These are phyloP conservation scores for Rhynchotus rufescens DNA, from an alignment of 2,797 vertebrate genomes.

Conservation along the genomic window DNA sequence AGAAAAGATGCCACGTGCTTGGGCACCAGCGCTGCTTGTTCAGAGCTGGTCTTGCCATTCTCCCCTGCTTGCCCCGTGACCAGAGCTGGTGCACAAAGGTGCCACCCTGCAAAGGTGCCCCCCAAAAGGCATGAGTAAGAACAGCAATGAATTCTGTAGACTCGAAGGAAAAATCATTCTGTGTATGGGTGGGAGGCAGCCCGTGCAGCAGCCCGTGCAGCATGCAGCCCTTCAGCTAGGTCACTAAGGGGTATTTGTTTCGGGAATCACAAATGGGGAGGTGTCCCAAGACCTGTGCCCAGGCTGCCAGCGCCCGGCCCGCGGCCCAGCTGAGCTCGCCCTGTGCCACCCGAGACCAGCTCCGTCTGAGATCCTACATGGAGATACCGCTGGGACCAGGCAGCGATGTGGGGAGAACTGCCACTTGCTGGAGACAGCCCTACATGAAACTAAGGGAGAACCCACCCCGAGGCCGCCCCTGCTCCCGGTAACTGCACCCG, in stretches of 20 bases:
- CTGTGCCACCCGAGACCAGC: background rate
- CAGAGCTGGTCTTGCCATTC: background rate
- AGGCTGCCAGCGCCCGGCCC: rapidly evolving
- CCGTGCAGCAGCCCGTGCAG: background rate
- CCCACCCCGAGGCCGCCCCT: background rate
- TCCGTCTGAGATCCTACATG: background rate
- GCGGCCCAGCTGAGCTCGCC: background rate
- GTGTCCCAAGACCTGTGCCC: rapidly evolving
- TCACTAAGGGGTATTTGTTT: background rate
- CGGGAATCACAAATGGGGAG: background rate
- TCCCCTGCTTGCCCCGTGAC: background rate
- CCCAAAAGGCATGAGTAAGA: background rate
- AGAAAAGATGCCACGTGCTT: background rate
- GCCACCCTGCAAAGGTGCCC: background rate
- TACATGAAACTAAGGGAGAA: background rate
- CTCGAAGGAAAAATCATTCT: background rate
- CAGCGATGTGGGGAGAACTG: background rate
- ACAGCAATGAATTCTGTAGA: background rate
- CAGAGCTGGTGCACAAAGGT: background rate
- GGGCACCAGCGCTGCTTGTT: rapidly evolving
- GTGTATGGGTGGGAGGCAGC: background rate
- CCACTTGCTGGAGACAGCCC: conserved; percentile 35
- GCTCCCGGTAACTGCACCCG: background rate
- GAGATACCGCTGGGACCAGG: background rate
- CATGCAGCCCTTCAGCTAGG: background rate